phyloP scores from a whole-genome alignment of 2,888 invertebrate species.

The Netelia inedita region DNA sequence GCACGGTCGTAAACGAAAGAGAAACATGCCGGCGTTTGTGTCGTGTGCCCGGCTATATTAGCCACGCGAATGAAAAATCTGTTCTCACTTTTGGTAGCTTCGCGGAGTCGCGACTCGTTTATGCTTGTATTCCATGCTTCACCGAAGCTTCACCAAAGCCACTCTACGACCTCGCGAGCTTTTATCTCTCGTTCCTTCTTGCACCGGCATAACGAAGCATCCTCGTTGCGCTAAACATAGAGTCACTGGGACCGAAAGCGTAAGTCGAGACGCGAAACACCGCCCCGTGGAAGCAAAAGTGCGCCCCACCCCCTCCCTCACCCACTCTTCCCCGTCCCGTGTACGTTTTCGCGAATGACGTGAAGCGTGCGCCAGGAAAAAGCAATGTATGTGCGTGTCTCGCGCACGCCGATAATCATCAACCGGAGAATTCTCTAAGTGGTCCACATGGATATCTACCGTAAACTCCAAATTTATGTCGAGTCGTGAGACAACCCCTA shows the following conservation, averaged over 20 bases:
- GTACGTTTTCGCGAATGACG: conserved; percentile 39
- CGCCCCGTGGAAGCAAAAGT: conserved; percentile 59
- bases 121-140: conserved; percentile 55
- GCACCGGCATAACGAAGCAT: conserved; percentile 29
- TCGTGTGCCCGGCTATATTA: conserved; percentile 52
- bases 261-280: conserved; percentile 51
- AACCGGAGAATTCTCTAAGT: conserved; percentile 54
- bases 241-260: conserved; percentile 6
- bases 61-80: conserved; percentile 51
- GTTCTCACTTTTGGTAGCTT: conserved; percentile 47
- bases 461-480: neutral
- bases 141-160: conserved; percentile 55
- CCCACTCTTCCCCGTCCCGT: neutral
- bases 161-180: conserved; percentile 37
- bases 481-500: neutral
- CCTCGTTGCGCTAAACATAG: conserved; percentile 65
- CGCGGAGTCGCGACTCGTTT: conserved; percentile 20
- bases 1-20: conserved; percentile 53
- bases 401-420: conserved; percentile 49
- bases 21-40: conserved; percentile 54
- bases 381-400: neutral
- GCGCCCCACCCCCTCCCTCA: neutral
- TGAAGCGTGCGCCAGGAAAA: conserved; percentile 39
- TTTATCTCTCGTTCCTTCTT: conserved; percentile 50
- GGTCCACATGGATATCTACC: conserved; percentile 38